Evolutionary conservation across 1,140 invertebrate genomes (phyloP).

Genomic region (Maniola jurtina): DNA sequence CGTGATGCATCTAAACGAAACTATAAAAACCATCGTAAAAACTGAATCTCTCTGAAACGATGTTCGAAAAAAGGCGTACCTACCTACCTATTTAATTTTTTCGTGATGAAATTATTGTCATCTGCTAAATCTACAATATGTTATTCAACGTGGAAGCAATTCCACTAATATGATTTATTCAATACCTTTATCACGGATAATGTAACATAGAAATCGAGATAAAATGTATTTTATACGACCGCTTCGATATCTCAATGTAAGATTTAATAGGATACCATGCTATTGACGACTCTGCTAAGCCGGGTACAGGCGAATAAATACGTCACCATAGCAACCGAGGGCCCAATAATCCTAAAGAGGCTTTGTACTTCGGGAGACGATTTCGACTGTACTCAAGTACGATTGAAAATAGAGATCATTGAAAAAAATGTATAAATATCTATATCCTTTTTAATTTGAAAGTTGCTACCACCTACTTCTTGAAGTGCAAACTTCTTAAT

Average conservation of each 20-base stretch:
- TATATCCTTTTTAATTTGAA: not conserved
- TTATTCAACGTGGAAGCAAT: slow-evolving; percentile 9
- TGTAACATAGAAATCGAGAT: slow-evolving; percentile 18
- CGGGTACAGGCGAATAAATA: slow-evolving; percentile 62
- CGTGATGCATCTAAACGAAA: too few species aligned
- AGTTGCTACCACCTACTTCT: too few species aligned
- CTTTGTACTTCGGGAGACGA: slow-evolving; percentile 68
- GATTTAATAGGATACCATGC: slow-evolving; percentile 66
- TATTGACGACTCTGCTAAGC: slow-evolving; percentile 67
- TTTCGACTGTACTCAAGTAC: slow-evolving; percentile 56
- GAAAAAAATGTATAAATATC: slow-evolving; percentile 8
- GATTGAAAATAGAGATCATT: slow-evolving; percentile 16
- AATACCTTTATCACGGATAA: slow-evolving; percentile 19
- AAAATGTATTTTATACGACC: slow-evolving; percentile 33
- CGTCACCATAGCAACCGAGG: slow-evolving; percentile 64
- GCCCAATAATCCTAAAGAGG: slow-evolving; percentile 72
- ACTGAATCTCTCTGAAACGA: too few species aligned
- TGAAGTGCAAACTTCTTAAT: too few species aligned
- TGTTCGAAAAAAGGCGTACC: too few species aligned
- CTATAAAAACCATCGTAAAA: too few species aligned
- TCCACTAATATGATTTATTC: slow-evolving; percentile 26
- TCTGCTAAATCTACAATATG: not conserved
- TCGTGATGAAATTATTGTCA: not conserved
- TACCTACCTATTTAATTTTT: too few species aligned
- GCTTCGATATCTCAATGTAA: slow-evolving; percentile 49